Evolutionary conservation across 2,113 vertebrate species (phyloP).

Genomic region (Plectropomus leopardus): DNA sequence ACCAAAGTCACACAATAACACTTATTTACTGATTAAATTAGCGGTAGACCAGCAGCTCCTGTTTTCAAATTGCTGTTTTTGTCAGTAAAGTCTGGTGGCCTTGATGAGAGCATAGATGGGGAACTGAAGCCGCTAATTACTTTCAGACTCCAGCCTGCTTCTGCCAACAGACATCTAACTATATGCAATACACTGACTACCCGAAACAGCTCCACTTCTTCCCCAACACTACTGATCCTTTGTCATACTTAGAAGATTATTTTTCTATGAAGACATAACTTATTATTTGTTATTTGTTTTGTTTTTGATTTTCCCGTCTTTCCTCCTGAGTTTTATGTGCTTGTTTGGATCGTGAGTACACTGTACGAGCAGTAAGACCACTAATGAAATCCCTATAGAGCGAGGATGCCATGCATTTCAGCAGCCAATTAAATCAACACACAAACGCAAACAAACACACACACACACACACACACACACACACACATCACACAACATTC

Average conservation of each 20-base stretch:
- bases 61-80: too few species aligned
- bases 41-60: too few species aligned
- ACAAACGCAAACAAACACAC: conserved; percentile 19
- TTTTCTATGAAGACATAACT: background rate
- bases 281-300: background rate
- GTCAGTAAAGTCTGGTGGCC: too few species aligned
- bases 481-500: background rate
- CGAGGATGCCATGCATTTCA: conserved; percentile 17
- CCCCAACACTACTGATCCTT: background rate
- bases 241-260: background rate
- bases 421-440: conserved; percentile 39
- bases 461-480: background rate
- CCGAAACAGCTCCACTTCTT: too few species aligned
- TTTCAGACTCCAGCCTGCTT: too few species aligned
- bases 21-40: too few species aligned
- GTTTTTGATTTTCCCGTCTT: background rate
- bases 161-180: too few species aligned
- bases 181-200: too few species aligned
- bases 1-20: too few species aligned
- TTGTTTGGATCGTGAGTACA: conserved; percentile 6
- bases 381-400: conserved; percentile 52
- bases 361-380: conserved; percentile 6
- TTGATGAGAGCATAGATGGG: too few species aligned
- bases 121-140: too few species aligned
- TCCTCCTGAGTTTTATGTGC: conserved; percentile 8